A percentile compares a stretch with the other conserved stretches of the same genome.
Evolutionary conservation across 2,888 invertebrate genomes (phyloP).

Genomic region (Macaria notata): DNA sequence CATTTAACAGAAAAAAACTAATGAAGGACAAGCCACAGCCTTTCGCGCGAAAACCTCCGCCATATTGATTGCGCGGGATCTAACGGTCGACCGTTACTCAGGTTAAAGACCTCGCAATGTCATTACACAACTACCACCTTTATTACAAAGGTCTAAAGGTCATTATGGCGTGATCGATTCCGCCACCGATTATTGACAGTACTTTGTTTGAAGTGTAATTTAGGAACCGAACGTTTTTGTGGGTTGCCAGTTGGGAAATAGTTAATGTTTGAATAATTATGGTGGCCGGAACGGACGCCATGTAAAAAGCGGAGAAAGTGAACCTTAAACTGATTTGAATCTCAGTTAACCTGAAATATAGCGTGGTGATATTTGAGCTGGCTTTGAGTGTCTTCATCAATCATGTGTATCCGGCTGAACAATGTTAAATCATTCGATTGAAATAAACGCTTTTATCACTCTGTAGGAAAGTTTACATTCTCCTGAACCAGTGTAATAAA

Average conservation of each 20-base stretch:
- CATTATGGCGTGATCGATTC: conserved; percentile 30
- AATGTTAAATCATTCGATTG: no score
- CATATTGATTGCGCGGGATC: conserved; percentile 55
- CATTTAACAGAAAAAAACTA: neutral
- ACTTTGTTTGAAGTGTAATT: conserved; percentile 19
- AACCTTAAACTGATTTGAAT: neutral
- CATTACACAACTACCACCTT: conserved; percentile 23
- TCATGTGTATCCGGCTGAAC: no score
- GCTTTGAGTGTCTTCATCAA: no score
- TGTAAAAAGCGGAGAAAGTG: neutral
- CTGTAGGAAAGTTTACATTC: no score
- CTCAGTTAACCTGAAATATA: no score
- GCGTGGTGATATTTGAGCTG: no score
- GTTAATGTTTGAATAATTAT: conserved; percentile 7
- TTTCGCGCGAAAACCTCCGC: conserved; percentile 41
- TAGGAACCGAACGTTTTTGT: conserved; percentile 18
- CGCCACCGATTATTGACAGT: conserved; percentile 14
- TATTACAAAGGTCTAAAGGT: conserved; percentile 27
- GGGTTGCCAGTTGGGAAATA: conserved; percentile 2
- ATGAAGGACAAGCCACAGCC: conserved; percentile 29
- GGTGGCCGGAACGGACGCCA: neutral
- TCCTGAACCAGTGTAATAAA: no score
- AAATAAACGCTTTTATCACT: no score
- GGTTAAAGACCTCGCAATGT: conserved; percentile 50
- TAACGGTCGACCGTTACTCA: conserved; percentile 55